These are phyloP conservation scores for Teleopsis dalmanni DNA, from an alignment of 1,140 invertebrate genomes.

Conservation along the genomic window DNA sequence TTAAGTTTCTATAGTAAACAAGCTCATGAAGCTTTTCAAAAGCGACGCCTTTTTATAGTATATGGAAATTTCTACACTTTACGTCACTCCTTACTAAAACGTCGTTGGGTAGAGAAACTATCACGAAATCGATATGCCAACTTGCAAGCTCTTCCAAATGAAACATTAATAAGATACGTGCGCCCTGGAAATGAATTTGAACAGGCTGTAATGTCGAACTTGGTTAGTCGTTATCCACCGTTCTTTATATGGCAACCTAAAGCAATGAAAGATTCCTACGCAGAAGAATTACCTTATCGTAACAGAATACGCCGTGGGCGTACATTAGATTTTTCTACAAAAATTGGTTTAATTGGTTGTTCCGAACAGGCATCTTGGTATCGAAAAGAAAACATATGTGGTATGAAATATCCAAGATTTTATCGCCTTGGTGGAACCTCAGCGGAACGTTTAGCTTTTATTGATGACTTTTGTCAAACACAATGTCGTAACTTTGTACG, in stretches of 20 bases:
- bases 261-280: constrained; percentile 28
- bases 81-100: constrained; percentile 46
- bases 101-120: constrained; percentile 58
- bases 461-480: constrained; percentile 61
- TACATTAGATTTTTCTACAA: constrained; percentile 52
- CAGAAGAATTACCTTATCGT: constrained; percentile 44
- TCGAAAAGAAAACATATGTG: constrained; percentile 49
- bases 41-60: constrained; percentile 36
- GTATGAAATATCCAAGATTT: constrained; percentile 51
- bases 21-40: constrained; percentile 39
- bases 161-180: constrained; percentile 30
- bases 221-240: constrained; percentile 50
- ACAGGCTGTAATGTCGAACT: constrained; percentile 49
- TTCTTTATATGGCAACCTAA: constrained; percentile 53
- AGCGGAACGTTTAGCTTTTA: constrained; percentile 47
- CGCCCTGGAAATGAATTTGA: constrained; percentile 35
- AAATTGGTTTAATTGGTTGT: constrained; percentile 53
- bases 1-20: constrained; percentile 26
- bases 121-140: constrained; percentile 27
- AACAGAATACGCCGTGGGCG: constrained; percentile 49
- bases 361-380: constrained; percentile 54
- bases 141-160: constrained; percentile 39
- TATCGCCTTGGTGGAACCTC: constrained; percentile 47
- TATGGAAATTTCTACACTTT: constrained; percentile 36
- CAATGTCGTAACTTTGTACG: constrained; percentile 74